A percentile compares a stretch with the other conserved stretches of the same genome.
Conservation (phyloP, 2,797 vertebrate genomes). For the Pangasius krempfi region DNA sequence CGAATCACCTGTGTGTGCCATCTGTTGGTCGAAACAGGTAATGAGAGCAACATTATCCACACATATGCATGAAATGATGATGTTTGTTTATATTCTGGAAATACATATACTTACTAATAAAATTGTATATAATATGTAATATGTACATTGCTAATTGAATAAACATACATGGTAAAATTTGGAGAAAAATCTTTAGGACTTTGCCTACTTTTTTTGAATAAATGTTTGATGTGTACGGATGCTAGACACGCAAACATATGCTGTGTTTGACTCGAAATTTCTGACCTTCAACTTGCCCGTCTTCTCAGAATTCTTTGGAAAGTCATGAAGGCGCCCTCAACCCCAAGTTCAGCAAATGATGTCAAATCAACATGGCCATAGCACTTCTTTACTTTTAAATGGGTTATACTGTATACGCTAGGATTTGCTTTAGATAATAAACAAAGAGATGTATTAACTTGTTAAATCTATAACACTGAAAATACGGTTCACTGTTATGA, state of each 20-base stretch:
- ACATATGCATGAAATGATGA: conserved; percentile 2
- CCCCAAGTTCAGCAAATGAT: background rate
- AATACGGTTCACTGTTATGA: background rate
- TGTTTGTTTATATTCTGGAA: background rate
- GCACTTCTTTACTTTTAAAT: background rate
- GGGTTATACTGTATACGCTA: background rate
- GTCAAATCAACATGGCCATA: background rate
- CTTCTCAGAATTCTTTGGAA: background rate
- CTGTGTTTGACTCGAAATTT: background rate
- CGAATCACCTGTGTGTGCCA: conserved; percentile 50
- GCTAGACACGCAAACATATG: background rate
- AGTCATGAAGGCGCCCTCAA: background rate
- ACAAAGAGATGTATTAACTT: background rate
- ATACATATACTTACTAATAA: background rate
- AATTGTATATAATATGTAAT: background rate
- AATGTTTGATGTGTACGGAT: background rate
- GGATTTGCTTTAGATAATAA: background rate
- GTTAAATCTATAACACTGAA: background rate
- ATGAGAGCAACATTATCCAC: conserved; percentile 29
- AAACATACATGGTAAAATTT: background rate
- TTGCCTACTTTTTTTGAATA: background rate
- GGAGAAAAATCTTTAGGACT: background rate
- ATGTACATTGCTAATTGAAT: background rate
- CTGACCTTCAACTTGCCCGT: background rate
- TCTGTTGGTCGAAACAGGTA: conserved; percentile 60